Evolutionary conservation across 2,113 vertebrate genomes (phyloP), one percentile per base, ranked within the genome.

Genomic region (Todiramphus chloris): DNA sequence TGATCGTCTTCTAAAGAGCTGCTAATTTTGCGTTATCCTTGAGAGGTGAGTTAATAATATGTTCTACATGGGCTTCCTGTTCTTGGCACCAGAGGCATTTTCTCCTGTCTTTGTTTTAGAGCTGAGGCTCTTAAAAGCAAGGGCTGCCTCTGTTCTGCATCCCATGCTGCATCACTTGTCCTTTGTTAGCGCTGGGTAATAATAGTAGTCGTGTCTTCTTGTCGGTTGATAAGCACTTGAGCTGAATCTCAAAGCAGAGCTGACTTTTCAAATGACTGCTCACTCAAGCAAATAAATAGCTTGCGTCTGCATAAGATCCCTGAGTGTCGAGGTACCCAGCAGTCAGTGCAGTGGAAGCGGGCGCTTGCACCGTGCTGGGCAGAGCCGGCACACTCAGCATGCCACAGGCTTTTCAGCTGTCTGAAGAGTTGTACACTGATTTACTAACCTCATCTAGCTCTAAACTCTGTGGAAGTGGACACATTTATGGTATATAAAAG

Each of bases 271-370:
- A 87, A 48, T 68, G 83, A 27, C 73, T 91, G 89, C 74, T 96
- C 77, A 64, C 20, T 80, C 89, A 53, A 81, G 93, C 73, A 82
- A 87, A 94, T 72, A 92, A 95, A 82, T 6, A 92, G 56, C 80
- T 84, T 2, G 0, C 1, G 1, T 67, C 74, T 84, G 50, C 4
- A 3, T 10, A 9, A 73, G 83, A 27, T 3, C 72, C 43, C 11
- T 2, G 59, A 39, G 56, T 78, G 83, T 28, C 76, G 11, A 5
- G 59, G 72, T 35, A n/a, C 5, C 48, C 17, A 39, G 82, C 87
- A 91, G 60, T 0, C 4, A 0, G 48, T 4, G 62, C 73, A 13
- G 76, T 6, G 72, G 46, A 33, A 58, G 50, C 0, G 8, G 72
- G 74, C 16, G 14, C 48, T 86, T 1, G 1, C 72, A 44, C n/a